Percentiles rank a stretch among this genome's conserved stretches.
These are phyloP conservation scores for Eurois occulta DNA, from an alignment of 2,888 invertebrate genomes.

Conservation along the genomic window DNA sequence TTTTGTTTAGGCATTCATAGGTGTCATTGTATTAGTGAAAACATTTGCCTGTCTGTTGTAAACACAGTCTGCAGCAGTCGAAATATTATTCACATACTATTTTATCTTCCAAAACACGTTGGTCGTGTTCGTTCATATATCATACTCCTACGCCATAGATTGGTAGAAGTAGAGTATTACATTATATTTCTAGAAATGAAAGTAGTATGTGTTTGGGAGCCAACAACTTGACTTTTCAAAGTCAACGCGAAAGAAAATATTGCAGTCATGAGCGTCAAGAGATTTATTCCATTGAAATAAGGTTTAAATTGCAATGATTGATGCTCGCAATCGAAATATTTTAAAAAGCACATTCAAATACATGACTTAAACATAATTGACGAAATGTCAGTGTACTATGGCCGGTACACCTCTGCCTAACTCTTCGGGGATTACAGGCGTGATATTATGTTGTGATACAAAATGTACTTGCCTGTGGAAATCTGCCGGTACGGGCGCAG, in stretches of 20 bases:
- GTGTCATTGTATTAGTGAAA: constrained; percentile 1
- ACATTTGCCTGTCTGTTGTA: constrained; percentile 6
- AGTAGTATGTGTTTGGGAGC: not conserved
- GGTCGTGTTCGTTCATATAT: not conserved
- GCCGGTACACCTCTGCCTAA: not conserved
- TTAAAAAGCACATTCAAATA: not conserved
- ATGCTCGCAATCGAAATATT: not conserved
- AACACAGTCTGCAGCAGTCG: constrained; percentile 4
- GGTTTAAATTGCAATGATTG: not conserved
- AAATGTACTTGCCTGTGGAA: constrained; percentile 93
- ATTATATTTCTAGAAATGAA: not conserved
- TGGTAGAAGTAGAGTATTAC: not conserved
- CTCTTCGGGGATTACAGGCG: not conserved
- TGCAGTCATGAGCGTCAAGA: not conserved
- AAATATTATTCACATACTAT: not conserved
- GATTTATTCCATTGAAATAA: not conserved
- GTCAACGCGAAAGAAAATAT: too few relatives aligned
- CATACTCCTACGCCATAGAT: constrained; percentile 1
- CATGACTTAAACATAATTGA: not conserved
- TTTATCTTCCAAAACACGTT: not conserved
- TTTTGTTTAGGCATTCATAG: not conserved
- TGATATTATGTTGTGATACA: not conserved
- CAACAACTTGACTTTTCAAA: constrained; percentile 8
- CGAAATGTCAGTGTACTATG: too few relatives aligned
- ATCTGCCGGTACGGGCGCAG: constrained; percentile 97